These are phyloP conservation scores for Hoplias malabaricus DNA, from an alignment of 2,113 vertebrate species.

Conservation along the genomic window DNA sequence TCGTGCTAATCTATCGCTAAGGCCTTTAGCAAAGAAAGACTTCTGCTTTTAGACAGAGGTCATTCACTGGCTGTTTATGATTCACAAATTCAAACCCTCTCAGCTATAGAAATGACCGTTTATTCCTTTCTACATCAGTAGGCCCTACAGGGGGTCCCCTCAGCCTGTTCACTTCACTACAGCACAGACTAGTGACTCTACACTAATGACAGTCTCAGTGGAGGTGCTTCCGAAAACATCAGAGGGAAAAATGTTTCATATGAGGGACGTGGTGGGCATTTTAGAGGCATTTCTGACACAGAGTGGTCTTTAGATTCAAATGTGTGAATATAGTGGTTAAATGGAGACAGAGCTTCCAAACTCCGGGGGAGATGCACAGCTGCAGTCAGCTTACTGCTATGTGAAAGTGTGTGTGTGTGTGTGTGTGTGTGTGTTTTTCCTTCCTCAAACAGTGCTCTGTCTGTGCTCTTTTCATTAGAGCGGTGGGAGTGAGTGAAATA, in stretches of 20 bases:
- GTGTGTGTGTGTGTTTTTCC: no score
- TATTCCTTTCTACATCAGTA: neutral
- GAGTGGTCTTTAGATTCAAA: neutral
- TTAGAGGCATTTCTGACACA: neutral
- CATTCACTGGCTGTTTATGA: no score
- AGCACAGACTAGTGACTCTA: neutral
- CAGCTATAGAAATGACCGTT: no score
- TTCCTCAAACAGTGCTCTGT: neutral
- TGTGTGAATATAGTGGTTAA: slow-evolving; percentile 3
- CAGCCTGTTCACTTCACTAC: neutral
- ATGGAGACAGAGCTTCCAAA: neutral
- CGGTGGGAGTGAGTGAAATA: slow-evolving; percentile 29
- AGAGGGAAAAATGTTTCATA: no score
- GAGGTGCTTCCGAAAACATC: neutral
- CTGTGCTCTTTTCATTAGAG: slow-evolving; percentile 13
- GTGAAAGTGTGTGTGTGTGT: neutral
- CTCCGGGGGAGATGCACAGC: slow-evolving; percentile 15
- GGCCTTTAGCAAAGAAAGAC: no score
- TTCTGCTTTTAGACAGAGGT: neutral
- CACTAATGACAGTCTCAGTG: neutral
- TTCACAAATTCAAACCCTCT: no score
- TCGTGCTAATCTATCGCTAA: no score
- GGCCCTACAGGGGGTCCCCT: neutral
- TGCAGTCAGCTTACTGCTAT: neutral
- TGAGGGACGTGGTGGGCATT: neutral